phyloP scores from a whole-genome alignment of 92 coral and sea anemone species.

The Bergia puertoricense region DNA sequence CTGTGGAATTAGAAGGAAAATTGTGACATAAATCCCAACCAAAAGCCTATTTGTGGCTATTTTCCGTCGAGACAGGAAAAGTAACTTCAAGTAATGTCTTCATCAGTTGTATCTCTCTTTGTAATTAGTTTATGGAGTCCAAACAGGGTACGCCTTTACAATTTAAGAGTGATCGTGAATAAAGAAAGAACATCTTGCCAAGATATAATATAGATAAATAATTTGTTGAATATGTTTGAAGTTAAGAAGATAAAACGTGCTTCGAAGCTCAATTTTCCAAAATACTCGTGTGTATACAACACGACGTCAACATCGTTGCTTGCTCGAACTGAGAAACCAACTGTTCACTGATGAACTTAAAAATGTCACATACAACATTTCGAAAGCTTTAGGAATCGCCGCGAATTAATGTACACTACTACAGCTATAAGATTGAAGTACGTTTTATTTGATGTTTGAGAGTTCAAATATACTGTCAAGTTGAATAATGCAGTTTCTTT shows the following conservation, averaged over 20 bases:
- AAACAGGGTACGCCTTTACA: slow-evolving; percentile 16
- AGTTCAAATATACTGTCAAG: neutral
- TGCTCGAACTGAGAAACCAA: neutral
- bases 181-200: neutral
- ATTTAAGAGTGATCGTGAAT: neutral
- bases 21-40: slow-evolving; percentile 18
- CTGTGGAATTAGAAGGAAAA: neutral
- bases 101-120: neutral
- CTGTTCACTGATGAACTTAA: too few species aligned
- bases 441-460: neutral
- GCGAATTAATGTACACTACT: too few species aligned
- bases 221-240: neutral
- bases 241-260: neutral
- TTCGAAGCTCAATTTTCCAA: neutral
- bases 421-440: neutral
- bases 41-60: slow-evolving; percentile 38
- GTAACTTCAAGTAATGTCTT: neutral
- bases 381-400: too few species aligned
- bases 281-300: neutral
- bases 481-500: neutral
- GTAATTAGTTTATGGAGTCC: neutral
- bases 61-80: slow-evolving; percentile 45
- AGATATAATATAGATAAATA: neutral
- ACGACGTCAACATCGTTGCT: neutral
- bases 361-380: neutral